phyloP scores from a whole-genome alignment of 2,797 vertebrate genomes.

The Eulemur coronatus region DNA sequence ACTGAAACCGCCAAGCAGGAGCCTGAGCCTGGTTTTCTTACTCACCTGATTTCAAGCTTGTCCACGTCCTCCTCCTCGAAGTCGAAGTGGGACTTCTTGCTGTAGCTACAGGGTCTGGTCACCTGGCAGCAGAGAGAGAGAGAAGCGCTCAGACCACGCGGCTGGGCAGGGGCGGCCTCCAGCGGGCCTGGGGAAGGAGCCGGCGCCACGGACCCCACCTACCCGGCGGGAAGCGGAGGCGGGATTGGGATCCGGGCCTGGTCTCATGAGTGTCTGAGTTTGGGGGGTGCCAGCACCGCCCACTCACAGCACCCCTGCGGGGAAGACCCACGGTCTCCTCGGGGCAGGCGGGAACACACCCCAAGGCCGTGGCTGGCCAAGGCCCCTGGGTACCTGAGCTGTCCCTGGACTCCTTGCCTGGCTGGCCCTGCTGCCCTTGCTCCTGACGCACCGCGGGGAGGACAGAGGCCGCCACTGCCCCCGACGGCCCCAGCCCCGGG shows the following conservation, averaged over 20 bases:
- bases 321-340: not conserved
- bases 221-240: not conserved
- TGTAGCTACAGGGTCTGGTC: conserved; percentile 95
- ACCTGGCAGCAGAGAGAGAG: conserved; percentile 85
- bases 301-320: not conserved
- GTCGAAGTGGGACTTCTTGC: conserved; percentile 95
- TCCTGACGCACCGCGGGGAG: no score
- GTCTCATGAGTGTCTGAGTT: not conserved
- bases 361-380: not conserved
- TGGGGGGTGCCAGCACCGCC: not conserved
- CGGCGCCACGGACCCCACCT: accelerated
- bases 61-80: conserved; percentile 98
- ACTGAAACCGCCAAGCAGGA: not conserved
- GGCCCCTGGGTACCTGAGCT: not conserved
- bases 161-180: no score
- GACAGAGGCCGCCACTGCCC: not conserved
- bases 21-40: not conserved
- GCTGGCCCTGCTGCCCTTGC: not conserved
- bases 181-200: not conserved
- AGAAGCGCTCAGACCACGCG: accelerated
- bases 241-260: not conserved
- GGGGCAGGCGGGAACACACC: not conserved
- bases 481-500: no score
- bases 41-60: conserved; percentile 96
- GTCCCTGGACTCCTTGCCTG: not conserved